phyloP scores from a whole-genome alignment of 2,113 vertebrate genomes.

The Rhabdomys dilectus region DNA sequence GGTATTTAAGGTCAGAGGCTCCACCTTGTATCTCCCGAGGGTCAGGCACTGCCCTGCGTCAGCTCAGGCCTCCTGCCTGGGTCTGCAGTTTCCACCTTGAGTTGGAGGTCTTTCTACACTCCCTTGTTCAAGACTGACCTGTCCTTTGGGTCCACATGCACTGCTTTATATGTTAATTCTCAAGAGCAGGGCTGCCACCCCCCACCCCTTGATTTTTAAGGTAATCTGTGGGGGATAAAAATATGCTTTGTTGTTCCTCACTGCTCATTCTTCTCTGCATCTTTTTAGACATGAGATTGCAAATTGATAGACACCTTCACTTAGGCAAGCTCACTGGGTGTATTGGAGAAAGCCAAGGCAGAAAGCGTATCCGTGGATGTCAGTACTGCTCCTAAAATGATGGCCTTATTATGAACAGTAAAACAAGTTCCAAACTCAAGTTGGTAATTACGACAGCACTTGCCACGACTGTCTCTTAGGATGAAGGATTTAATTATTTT shows the following conservation, averaged over 20 bases:
- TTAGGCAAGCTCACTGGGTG: slow-evolving; percentile 1
- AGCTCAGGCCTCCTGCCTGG: background rate
- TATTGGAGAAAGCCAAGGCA: slow-evolving; percentile 49
- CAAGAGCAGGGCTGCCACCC: background rate
- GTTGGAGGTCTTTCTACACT: too few relatives aligned
- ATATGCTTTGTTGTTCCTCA: slow-evolving; percentile 9
- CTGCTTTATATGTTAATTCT: background rate
- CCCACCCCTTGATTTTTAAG: background rate
- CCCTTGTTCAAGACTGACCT: background rate
- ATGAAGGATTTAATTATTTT: background rate
- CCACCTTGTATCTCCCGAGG: background rate
- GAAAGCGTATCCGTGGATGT: background rate
- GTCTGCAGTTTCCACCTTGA: background rate
- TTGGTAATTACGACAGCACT: background rate
- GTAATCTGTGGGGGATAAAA: background rate
- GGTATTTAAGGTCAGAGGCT: background rate
- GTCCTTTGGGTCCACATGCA: background rate
- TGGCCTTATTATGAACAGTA: background rate
- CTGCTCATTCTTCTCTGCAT: slow-evolving; percentile 1
- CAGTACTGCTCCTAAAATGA: slow-evolving; percentile 25
- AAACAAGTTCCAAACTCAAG: slow-evolving; percentile 42
- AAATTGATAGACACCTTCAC: slow-evolving; percentile 20
- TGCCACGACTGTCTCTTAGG: background rate
- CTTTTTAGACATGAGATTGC: slow-evolving; percentile 48
- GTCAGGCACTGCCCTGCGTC: background rate